Evolutionary conservation across 2,797 vertebrate genomes (phyloP), one percentile per base, ranked within the genome.

Genomic region (Limnodromus scolopaceus): DNA sequence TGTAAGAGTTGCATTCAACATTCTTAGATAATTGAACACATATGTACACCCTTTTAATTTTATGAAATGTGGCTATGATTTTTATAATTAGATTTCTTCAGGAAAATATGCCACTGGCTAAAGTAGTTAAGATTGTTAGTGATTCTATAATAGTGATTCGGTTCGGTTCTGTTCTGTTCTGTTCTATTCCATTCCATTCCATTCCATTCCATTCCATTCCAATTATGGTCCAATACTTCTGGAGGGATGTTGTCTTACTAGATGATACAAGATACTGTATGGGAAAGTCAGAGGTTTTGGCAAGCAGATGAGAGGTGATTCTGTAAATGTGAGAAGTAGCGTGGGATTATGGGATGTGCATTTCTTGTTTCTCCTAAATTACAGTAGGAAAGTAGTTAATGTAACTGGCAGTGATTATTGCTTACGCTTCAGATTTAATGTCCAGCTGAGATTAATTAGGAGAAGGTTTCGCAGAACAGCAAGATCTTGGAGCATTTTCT

Each of bases 371-470:
- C 68, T 87, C 49, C 41, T 74, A 54, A 80, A 75, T 93, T 94
- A 36, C 69, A 63, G 38, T 57, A 60, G 74, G 55, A 76, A 91
- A 68, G 25, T 20, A 69, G 34, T 85, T 96, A 77, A 74, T 68
- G 9, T 61, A 89, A 84, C 74, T 95, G 78, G 79, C 76, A 85
- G 25, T 49, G 65, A 38, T 94, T 96, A 39, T 41, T 93, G 78
- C 89, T 94, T 95, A 78, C 51, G 46, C 71, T 78, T 94, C 41
- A 89, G 38, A 69, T 89, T 92, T 89, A 38, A 68, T 41, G 45
- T 78, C 78, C 76, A 92, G 65, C 61, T 87, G 89, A 85, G 79
- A 91, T 92, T 82, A 97, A 91, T 95, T 83, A 86, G 79, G 83
- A 79, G 71, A 90, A 82, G 8, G 27, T 58, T 93, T 92, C 76